Percentiles rank a stretch among this genome's conserved stretches.
Conservation (phyloP, 1,140 invertebrate genomes). For the Pogonomyrmex barbatus region DNA sequence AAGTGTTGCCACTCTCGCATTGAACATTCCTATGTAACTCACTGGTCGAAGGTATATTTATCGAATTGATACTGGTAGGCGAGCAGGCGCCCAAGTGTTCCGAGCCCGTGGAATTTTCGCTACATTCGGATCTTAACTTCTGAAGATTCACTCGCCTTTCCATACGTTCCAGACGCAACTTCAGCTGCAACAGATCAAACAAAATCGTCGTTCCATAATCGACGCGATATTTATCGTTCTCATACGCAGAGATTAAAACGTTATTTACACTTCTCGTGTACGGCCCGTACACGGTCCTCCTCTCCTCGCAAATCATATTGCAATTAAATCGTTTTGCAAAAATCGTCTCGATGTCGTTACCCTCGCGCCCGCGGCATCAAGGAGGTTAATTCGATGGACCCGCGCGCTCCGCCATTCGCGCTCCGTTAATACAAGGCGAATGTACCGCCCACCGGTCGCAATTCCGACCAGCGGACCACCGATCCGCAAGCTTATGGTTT, state of each 20-base stretch:
- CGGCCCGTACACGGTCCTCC: slow-evolving; percentile 4
- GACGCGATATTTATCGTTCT: background rate
- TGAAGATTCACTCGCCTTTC: slow-evolving; percentile 86
- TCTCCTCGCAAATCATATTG: slow-evolving; percentile 48
- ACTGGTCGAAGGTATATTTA: slow-evolving; percentile 81
- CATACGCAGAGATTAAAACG: background rate
- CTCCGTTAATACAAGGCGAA: background rate
- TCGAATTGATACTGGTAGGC: slow-evolving; percentile 79
- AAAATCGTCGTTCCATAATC: background rate
- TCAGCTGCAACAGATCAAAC: slow-evolving; percentile 84
- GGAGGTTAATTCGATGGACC: slow-evolving; percentile 30
- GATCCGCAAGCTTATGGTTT: background rate
- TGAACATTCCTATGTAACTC: slow-evolving; percentile 78
- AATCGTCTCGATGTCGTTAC: background rate
- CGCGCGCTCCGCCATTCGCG: slow-evolving; percentile 25
- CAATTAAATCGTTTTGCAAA: background rate
- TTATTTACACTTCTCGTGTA: slow-evolving; percentile 56
- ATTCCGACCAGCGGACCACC: background rate
- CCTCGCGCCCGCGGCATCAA: background rate
- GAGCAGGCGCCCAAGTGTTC: slow-evolving; percentile 81
- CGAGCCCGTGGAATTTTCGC: slow-evolving; percentile 79
- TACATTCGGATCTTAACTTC: slow-evolving; percentile 81
- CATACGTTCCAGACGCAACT: slow-evolving; percentile 87
- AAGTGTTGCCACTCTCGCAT: slow-evolving; percentile 78
- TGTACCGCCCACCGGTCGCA: background rate